Evolutionary conservation across 1,140 invertebrate species (phyloP), one percentile per base, ranked within the genome.

Genomic region (Metaphire vulgaris): DNA sequence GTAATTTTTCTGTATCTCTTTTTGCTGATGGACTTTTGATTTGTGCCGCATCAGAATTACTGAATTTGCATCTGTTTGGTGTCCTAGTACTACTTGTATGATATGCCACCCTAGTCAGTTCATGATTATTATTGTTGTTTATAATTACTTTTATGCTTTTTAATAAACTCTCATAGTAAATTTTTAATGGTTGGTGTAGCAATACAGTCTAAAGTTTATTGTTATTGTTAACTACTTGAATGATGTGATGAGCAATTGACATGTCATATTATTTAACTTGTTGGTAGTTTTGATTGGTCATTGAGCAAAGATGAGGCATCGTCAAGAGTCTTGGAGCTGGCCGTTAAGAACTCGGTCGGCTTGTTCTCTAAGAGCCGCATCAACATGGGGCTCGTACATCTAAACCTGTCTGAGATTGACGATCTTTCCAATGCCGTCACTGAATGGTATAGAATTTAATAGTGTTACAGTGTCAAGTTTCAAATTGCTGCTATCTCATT

Each of bases 401-500:
- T 85, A 1, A 80, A 84, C 30, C 76, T 85, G 67, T 64, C 76
- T 1, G 78, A 80, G 2, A 72, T 84, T 68, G 83, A 85, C 26
- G 41, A 56, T 71, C 76, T 80, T 2, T 71, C 77, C 12, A 81
- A 83, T 41, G 81, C 83, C n/a, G 64, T 77, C n/a, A 85, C 84
- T 31, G 81, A 83, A 70, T 85, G 83, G 84, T 85, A 77, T n/a
- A n/a, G n/a, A 79, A 80, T 80, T 21, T n/a, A n/a, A n/a, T n/a
- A n/a, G n/a, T n/a, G n/a, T n/a, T n/a, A n/a, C n/a, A n/a, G n/a
- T n/a, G n/a, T n/a, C n/a, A n/a, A n/a, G n/a, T n/a, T n/a, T n/a
- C n/a, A n/a, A n/a, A n/a, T n/a, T n/a, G n/a, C n/a, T n/a, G n/a
- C n/a, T n/a, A n/a, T n/a, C n/a, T n/a, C n/a, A n/a, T n/a, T n/a